Conservation (phyloP, 2,113 vertebrate species). For the Brachyhypopomus occidentalis region DNA sequence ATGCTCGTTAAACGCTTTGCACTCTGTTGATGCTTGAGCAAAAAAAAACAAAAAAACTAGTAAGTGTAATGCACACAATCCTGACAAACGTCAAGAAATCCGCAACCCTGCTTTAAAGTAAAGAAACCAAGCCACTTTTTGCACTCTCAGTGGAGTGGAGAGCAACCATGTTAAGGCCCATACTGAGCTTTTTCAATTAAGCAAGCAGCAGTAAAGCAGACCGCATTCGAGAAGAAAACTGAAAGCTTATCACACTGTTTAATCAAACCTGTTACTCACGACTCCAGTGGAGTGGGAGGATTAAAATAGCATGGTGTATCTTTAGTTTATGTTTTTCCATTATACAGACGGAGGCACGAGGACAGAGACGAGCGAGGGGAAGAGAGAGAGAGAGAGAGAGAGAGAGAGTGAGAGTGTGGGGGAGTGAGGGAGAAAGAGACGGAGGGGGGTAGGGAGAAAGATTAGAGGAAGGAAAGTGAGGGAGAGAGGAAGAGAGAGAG, state of each 20-base stretch:
- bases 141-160: constrained; percentile 43
- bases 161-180: constrained; percentile 33
- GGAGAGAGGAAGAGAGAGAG: constrained; percentile 8
- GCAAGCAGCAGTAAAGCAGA: constrained; percentile 50
- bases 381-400: no score
- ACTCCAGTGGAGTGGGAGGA: constrained; percentile 44
- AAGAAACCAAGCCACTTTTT: constrained; percentile 14
- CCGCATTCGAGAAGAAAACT: constrained; percentile 55
- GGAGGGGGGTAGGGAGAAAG: not conserved
- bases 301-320: constrained; percentile 46
- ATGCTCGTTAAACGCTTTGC: no score
- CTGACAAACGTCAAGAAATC: constrained; percentile 16
- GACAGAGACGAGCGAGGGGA: constrained; percentile 11
- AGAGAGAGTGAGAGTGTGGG: not conserved
- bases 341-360: constrained; percentile 23
- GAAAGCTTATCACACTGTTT: constrained; percentile 57
- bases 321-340: constrained; percentile 39
- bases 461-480: not conserved
- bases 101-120: no score
- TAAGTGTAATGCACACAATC: constrained; percentile 8
- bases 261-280: constrained; percentile 55
- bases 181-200: constrained; percentile 57
- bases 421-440: constrained; percentile 10
- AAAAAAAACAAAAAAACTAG: no score
- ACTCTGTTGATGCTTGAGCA: not conserved